These are phyloP conservation scores for Yponomeuta plumbellus DNA, from an alignment of 2,888 invertebrate genomes.

Conservation along the genomic window DNA sequence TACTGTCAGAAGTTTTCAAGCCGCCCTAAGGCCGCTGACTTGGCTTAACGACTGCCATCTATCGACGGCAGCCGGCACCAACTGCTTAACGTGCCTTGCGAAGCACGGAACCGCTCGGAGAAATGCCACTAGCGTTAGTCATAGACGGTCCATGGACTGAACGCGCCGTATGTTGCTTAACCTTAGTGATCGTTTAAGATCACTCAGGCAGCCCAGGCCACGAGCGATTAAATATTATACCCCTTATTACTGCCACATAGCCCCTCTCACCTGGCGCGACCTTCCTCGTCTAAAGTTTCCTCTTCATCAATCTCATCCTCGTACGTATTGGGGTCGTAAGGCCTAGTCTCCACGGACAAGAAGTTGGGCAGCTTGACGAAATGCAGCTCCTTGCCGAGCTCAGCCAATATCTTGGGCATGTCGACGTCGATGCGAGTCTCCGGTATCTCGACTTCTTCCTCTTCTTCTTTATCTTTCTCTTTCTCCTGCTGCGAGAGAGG, in stretches of 20 bases:
- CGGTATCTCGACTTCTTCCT: slow-evolving; percentile 87
- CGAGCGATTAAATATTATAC: too few relatives aligned
- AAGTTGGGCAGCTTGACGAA: slow-evolving; percentile 99
- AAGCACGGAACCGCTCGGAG: too few relatives aligned
- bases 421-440: slow-evolving; percentile 98
- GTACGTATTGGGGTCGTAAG: slow-evolving; percentile 95
- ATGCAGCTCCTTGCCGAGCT: slow-evolving; percentile 93
- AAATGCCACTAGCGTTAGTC: too few relatives aligned
- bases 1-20: too few relatives aligned
- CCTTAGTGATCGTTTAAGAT: too few relatives aligned
- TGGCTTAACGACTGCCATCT: too few relatives aligned
- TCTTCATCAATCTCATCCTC: slow-evolving; percentile 99
- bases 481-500: slow-evolving; percentile 36
- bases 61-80: too few relatives aligned
- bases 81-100: too few relatives aligned
- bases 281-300: slow-evolving; percentile 98
- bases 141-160: too few relatives aligned
- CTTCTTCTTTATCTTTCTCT: slow-evolving; percentile 74
- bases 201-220: too few relatives aligned
- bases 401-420: slow-evolving; percentile 95
- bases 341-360: slow-evolving; percentile 97
- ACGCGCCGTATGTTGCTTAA: too few relatives aligned
- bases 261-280: slow-evolving; percentile 82
- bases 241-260: neutral
- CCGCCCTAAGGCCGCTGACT: too few relatives aligned